These are phyloP conservation scores for Phengaris alcon DNA, from an alignment of 2,888 invertebrate genomes.

Conservation along the genomic window DNA sequence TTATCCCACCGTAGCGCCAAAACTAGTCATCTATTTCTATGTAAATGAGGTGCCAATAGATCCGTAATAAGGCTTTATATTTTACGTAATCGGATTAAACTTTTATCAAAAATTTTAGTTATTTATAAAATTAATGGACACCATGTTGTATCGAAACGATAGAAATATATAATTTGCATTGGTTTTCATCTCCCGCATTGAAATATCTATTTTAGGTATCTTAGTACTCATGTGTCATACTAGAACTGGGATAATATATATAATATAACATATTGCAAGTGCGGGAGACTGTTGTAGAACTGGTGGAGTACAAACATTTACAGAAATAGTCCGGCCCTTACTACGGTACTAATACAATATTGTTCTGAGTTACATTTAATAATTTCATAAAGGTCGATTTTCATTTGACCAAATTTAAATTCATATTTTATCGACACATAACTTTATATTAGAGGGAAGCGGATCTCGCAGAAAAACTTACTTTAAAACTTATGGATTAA, in stretches of 20 bases:
- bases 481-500: slow-evolving; percentile 6
- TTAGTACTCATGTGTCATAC: neutral
- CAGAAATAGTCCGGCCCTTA: neutral
- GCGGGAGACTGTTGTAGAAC: neutral
- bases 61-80: too few relatives aligned
- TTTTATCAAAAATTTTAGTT: too few relatives aligned
- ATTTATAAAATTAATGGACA: too few relatives aligned
- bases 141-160: neutral
- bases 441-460: neutral
- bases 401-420: neutral
- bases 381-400: neutral
- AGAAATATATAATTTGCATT: neutral
- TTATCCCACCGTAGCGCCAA: too few relatives aligned
- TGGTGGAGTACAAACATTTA: neutral
- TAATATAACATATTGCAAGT: neutral
- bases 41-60: too few relatives aligned
- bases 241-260: slow-evolving; percentile 2
- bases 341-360: neutral
- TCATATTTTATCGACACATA: neutral
- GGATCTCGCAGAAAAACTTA: neutral
- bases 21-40: too few relatives aligned
- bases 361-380: neutral
- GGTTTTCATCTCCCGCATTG: neutral
- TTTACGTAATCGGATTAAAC: too few relatives aligned
- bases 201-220: neutral